These are phyloP conservation scores for Epinotia bilunana DNA, from an alignment of 2,888 invertebrate genomes.

Conservation along the genomic window DNA sequence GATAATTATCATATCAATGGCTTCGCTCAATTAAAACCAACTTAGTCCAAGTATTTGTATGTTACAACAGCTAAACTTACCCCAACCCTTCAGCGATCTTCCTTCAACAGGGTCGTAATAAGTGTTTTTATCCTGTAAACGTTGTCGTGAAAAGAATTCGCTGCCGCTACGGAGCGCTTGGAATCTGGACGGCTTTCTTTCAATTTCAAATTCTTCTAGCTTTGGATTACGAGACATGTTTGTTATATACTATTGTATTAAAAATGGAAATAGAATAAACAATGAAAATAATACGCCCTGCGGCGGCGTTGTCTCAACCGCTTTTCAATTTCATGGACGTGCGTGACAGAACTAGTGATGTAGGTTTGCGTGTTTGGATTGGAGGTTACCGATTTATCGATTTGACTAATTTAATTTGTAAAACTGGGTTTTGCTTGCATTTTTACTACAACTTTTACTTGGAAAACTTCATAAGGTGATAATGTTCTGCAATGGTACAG, in stretches of 20 bases:
- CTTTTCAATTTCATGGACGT: constrained; percentile 32
- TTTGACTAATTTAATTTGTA: constrained; percentile 19
- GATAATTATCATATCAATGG: neutral
- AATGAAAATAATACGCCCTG: constrained; percentile 32
- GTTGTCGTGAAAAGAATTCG: constrained; percentile 59
- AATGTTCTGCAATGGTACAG: neutral
- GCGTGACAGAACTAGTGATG: constrained; percentile 43
- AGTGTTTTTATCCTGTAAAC: constrained; percentile 37
- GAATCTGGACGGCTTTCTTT: constrained; percentile 61
- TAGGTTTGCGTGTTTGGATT: neutral
- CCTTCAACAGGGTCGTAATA: constrained; percentile 52
- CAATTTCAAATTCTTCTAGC: constrained; percentile 73
- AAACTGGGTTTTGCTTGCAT: neutral
- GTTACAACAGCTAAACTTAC: constrained; percentile 63
- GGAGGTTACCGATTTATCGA: constrained; percentile 26
- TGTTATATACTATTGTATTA: constrained; percentile 11
- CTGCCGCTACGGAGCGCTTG: constrained; percentile 56
- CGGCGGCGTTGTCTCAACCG: constrained; percentile 36
- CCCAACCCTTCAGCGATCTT: constrained; percentile 81
- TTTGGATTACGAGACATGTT: constrained; percentile 69
- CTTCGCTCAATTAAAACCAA: neutral
- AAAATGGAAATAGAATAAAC: constrained; percentile 37
- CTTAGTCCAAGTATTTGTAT: neutral
- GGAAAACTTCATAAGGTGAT: neutral
- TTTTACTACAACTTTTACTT: neutral